Evolutionary conservation across 2,888 invertebrate genomes (phyloP).

Genomic region (Lithodes maja): DNA sequence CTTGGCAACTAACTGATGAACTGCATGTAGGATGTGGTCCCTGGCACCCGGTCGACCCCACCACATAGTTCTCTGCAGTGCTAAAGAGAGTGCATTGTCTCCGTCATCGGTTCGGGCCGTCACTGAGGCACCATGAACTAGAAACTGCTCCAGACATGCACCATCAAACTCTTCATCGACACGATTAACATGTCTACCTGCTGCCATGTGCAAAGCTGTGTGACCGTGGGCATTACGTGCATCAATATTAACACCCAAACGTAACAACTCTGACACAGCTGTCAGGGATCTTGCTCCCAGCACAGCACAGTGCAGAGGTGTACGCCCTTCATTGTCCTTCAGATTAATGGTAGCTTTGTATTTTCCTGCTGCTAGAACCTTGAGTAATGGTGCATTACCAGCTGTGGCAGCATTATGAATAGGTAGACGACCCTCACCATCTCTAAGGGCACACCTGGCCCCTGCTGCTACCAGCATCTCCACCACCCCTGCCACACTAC

Average conservation of each 20-base stretch:
- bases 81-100: slow-evolving; percentile 58
- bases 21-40: slow-evolving; percentile 58
- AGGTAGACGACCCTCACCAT: slow-evolving; percentile 74
- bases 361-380: slow-evolving; percentile 34
- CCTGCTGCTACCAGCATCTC: slow-evolving; percentile 83
- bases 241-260: slow-evolving; percentile 46
- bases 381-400: slow-evolving; percentile 54
- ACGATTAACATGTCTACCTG: slow-evolving; percentile 73
- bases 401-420: slow-evolving; percentile 60
- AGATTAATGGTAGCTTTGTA: slow-evolving; percentile 81
- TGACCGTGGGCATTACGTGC: slow-evolving; percentile 86
- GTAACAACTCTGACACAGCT: slow-evolving; percentile 80
- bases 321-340: slow-evolving; percentile 84
- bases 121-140: slow-evolving; percentile 61
- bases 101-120: slow-evolving; percentile 49
- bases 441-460: slow-evolving; percentile 84
- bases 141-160: slow-evolving; percentile 57
- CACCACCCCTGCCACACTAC: slow-evolving; percentile 84
- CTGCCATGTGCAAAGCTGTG: slow-evolving; percentile 87
- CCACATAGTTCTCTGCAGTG: slow-evolving; percentile 66
- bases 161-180: slow-evolving; percentile 67
- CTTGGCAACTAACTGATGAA: slow-evolving; percentile 65
- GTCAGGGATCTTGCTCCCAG: slow-evolving; percentile 84
- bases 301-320: slow-evolving; percentile 86
- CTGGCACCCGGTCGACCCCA: slow-evolving; percentile 58